These are phyloP conservation scores for Papilio gigon DNA, from an alignment of 2,888 invertebrate genomes.

Conservation along the genomic window DNA sequence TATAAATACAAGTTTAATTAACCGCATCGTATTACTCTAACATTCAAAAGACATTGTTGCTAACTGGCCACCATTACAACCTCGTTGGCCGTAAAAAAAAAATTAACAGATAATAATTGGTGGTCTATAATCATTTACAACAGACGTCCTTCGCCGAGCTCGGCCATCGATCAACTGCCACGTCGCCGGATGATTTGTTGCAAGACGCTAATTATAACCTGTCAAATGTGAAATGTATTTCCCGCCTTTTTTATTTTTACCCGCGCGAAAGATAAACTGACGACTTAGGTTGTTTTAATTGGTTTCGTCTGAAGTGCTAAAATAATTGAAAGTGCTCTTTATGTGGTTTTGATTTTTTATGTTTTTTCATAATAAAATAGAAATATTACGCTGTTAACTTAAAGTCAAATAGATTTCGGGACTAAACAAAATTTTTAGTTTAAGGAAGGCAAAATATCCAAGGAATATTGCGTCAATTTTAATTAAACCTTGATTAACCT, in stretches of 20 bases:
- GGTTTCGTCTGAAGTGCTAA: neutral
- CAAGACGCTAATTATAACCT: constrained; percentile 37
- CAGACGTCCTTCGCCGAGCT: constrained; percentile 42
- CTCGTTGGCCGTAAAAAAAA: constrained; percentile 36
- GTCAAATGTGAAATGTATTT: constrained; percentile 38
- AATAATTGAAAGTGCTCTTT: neutral
- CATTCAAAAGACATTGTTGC: constrained; percentile 30
- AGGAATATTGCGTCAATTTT: neutral
- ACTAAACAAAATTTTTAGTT: no score
- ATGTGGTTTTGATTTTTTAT: neutral
- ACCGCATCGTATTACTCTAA: neutral
- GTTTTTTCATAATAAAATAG: neutral
- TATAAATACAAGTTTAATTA: neutral
- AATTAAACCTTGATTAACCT: neutral
- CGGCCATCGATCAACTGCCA: constrained; percentile 37
- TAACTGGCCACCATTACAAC: constrained; percentile 18
- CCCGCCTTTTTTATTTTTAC: constrained; percentile 23
- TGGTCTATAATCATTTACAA: constrained; percentile 39
- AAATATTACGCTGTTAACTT: neutral
- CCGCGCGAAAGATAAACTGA: neutral
- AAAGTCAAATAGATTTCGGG: no score
- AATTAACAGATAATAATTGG: constrained; percentile 41
- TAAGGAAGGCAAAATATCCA: neutral
- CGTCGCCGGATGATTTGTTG: constrained; percentile 38
- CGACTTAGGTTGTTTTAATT: constrained; percentile 15